A percentile compares a stretch with the other conserved stretches of the same genome.
Conservation (phyloP, 2,797 vertebrate species). For the Harpagifer antarcticus region DNA sequence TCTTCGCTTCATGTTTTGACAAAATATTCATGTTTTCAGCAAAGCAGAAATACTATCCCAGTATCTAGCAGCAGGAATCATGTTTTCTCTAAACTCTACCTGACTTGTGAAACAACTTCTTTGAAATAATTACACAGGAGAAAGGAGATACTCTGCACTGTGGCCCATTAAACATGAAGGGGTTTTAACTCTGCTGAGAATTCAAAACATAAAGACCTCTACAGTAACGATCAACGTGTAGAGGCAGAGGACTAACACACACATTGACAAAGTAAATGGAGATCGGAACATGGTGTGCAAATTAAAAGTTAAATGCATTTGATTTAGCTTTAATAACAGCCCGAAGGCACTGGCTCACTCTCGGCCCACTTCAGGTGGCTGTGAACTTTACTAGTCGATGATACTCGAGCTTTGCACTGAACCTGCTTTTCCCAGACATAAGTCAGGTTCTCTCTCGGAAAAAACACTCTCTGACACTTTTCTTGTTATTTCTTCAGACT, state of each 20-base stretch:
- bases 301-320: constrained; percentile 29
- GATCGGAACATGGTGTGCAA: constrained; percentile 9
- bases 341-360: constrained; percentile 27
- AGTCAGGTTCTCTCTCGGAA: neutral
- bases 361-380: constrained; percentile 15
- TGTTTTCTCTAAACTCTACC: constrained; percentile 36
- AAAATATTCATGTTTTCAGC: constrained; percentile 53
- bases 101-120: neutral
- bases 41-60: neutral
- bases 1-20: constrained; percentile 26
- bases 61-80: constrained; percentile 2
- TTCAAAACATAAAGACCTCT: neutral
- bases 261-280: neutral
- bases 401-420: neutral
- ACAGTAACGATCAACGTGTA: neutral
- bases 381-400: neutral
- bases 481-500: constrained; percentile 7
- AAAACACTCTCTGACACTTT: constrained; percentile 6
- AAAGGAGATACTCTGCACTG: neutral
- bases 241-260: neutral
- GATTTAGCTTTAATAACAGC: constrained; percentile 17
- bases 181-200: neutral
- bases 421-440: neutral
- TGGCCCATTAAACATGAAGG: neutral
- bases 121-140: too few relatives aligned